phyloP scores from a whole-genome alignment of 2,797 vertebrate genomes.

The Heliangelus exortis region DNA sequence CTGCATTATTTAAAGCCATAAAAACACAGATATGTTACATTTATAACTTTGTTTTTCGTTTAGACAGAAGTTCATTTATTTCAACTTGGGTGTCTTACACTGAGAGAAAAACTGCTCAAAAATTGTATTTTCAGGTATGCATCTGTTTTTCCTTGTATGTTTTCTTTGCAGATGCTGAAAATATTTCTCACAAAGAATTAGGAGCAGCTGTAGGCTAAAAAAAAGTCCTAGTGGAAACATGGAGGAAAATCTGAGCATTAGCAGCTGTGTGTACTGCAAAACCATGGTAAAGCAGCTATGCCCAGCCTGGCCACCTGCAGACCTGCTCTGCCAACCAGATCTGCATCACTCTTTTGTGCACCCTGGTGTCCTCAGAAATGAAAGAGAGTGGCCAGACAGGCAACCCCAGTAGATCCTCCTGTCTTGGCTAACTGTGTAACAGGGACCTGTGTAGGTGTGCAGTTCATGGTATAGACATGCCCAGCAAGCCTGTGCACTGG shows the following conservation, averaged over 20 bases:
- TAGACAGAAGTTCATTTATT: neutral
- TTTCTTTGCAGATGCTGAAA: neutral
- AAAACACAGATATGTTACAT: neutral
- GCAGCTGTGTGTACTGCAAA: neutral
- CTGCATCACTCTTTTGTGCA: neutral
- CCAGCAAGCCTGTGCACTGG: neutral
- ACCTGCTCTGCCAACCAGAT: neutral
- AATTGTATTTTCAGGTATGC: neutral
- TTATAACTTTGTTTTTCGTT: neutral
- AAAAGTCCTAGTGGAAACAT: neutral
- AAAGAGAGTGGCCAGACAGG: neutral
- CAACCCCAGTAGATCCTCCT: neutral
- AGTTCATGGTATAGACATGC: neutral
- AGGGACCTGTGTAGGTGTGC: neutral
- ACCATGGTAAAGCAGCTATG: neutral
- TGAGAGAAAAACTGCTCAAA: neutral
- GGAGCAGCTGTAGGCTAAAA: neutral
- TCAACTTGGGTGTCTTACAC: neutral
- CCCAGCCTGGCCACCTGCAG: neutral
- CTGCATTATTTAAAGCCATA: neutral
- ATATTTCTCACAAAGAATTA: neutral
- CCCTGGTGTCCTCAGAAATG: neutral
- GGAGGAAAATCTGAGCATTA: neutral
- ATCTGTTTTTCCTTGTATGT: neutral
- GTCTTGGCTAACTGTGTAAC: neutral